Conservation (phyloP, 2,113 vertebrate species). For the Lophura nycthemera region DNA sequence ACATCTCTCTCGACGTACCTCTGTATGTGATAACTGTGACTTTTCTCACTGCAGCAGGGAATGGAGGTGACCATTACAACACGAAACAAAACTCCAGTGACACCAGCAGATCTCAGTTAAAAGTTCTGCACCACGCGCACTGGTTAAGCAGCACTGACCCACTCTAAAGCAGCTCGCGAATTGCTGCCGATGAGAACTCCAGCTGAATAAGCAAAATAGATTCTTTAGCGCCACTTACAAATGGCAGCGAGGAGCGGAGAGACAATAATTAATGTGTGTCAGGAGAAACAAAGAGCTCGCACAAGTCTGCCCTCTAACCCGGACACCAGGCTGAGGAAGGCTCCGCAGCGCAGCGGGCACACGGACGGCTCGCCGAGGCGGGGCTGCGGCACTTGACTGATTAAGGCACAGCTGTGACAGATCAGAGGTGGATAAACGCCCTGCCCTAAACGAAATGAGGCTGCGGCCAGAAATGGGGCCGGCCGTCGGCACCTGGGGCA, state of each 20-base stretch:
- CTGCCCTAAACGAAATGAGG: background rate
- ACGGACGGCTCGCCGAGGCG: background rate
- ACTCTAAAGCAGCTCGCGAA: background rate
- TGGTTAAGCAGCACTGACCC: background rate
- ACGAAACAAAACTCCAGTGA: constrained; percentile 4
- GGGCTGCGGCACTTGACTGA: background rate
- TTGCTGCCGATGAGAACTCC: constrained; percentile 11
- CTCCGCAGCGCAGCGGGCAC: background rate
- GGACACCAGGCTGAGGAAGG: background rate
- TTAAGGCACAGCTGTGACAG: background rate
- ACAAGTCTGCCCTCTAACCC: background rate
- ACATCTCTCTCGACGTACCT: background rate
- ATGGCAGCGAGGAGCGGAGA: background rate
- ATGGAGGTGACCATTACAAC: background rate
- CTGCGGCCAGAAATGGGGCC: background rate
- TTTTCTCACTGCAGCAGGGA: background rate
- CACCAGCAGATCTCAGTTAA: constrained; percentile 47
- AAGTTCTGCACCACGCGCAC: background rate
- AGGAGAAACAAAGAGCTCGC: background rate
- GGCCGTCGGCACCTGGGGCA: fast-evolving
- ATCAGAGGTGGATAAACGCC: background rate
- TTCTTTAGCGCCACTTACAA: constrained; percentile 34
- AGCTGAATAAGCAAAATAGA: constrained; percentile 49
- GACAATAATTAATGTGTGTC: constrained; percentile 48
- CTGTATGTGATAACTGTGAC: background rate